Evolutionary conservation across 1,140 invertebrate genomes (phyloP).

Genomic region (Rhagoletis zephyria): DNA sequence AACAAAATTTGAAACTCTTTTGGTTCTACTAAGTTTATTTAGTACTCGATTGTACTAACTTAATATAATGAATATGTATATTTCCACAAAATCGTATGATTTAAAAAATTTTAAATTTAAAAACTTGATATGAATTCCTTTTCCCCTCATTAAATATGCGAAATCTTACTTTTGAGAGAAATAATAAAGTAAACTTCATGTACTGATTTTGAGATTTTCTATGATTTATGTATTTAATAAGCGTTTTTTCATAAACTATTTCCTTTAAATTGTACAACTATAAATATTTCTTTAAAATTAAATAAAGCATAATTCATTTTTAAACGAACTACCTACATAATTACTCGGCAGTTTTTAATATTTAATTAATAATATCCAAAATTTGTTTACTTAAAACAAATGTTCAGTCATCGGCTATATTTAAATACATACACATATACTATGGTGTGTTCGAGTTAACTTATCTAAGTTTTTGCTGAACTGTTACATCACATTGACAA

Average conservation of each 20-base stretch:
- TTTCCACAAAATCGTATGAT: conserved; percentile 13
- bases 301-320: conserved; percentile 19
- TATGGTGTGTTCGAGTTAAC: not conserved
- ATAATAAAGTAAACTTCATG: conserved; percentile 12
- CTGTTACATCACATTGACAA: conserved; percentile 1
- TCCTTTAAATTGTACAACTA: not conserved
- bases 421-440: conserved; percentile 2
- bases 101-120: conserved; percentile 7
- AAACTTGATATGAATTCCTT: not conserved
- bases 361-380: conserved; percentile 4
- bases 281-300: conserved; percentile 16
- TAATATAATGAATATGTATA: not conserved
- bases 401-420: conserved; percentile 20
- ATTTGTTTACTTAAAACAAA: conserved; percentile 5
- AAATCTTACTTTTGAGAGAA: not conserved
- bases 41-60: conserved; percentile 12
- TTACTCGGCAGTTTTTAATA: not conserved
- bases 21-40: not conserved
- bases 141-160: not conserved
- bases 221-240: not conserved
- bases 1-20: not conserved
- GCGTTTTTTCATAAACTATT: not conserved
- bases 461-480: not conserved
- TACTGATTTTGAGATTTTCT: conserved; percentile 13
- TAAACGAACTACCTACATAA: not conserved